phyloP scores from a whole-genome alignment of 2,888 invertebrate genomes.

The Didymodactylos carnosus region DNA sequence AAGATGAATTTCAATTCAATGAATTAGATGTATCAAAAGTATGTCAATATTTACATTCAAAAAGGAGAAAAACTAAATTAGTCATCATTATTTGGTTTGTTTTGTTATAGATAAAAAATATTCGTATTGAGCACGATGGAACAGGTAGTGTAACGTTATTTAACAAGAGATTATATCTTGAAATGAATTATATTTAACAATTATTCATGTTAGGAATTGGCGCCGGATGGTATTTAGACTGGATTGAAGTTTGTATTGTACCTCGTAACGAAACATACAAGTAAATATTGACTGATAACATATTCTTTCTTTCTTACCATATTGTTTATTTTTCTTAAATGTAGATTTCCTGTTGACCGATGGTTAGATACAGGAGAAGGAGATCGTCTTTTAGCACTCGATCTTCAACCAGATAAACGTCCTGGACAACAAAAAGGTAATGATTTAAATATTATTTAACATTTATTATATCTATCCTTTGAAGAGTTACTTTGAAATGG shows the following conservation, averaged over 20 bases:
- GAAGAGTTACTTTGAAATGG: too few species aligned
- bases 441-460: too few species aligned
- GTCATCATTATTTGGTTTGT: not conserved
- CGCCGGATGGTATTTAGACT: slow-evolving; percentile 6
- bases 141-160: too few species aligned
- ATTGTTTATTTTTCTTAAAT: not conserved
- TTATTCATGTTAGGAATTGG: too few species aligned
- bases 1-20: not conserved
- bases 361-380: slow-evolving; percentile 12
- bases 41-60: not conserved
- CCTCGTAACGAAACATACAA: not conserved
- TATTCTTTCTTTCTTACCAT: not conserved
- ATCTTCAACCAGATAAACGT: slow-evolving; percentile 6
- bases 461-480: too few species aligned
- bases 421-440: not conserved
- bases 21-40: not conserved
- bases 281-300: too few species aligned
- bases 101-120: not conserved
- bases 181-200: too few species aligned
- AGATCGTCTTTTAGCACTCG: slow-evolving; percentile 3
- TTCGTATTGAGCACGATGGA: slow-evolving; percentile 11
- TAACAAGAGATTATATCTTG: too few species aligned
- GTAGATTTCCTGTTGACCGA: slow-evolving; percentile 5
- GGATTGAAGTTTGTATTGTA: not conserved
- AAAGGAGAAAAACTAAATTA: not conserved